phyloP scores from a whole-genome alignment of 2,888 invertebrate genomes.

The Phaedon cochleariae region DNA sequence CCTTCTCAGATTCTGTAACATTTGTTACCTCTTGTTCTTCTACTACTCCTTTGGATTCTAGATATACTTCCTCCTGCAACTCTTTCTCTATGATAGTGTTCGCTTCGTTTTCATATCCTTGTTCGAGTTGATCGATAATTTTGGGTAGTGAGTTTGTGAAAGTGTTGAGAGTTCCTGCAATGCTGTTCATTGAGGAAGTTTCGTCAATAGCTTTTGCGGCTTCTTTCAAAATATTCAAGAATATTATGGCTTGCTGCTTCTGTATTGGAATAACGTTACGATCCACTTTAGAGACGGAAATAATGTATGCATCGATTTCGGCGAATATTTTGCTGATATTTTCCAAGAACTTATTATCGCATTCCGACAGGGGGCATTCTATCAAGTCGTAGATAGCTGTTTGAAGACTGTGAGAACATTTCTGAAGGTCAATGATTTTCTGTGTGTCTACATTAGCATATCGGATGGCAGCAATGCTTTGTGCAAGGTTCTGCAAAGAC shows the following conservation, averaged over 20 bases:
- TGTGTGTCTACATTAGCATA: conserved; percentile 49
- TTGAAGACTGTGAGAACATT: conserved; percentile 55
- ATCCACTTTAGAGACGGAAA: conserved; percentile 33
- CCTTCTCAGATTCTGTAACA: too few relatives aligned
- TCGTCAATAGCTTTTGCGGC: conserved; percentile 43
- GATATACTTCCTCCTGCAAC: too few relatives aligned
- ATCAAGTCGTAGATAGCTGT: conserved; percentile 55
- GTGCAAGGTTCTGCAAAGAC: conserved; percentile 51
- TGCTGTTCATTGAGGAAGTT: conserved; percentile 45
- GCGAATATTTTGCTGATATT: conserved; percentile 46
- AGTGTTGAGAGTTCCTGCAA: conserved; percentile 45
- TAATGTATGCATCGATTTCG: conserved; percentile 45
- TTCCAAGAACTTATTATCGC: conserved; percentile 48
- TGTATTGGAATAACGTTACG: conserved; percentile 31
- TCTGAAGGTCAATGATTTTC: conserved; percentile 52
- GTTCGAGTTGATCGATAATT: conserved; percentile 50
- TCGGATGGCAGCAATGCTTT: conserved; percentile 55
- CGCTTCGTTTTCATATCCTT: conserved; percentile 23
- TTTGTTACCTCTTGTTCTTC: too few relatives aligned
- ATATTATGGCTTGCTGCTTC: conserved; percentile 43
- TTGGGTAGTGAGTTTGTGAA: conserved; percentile 48
- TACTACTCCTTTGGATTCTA: too few relatives aligned
- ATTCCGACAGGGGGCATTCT: conserved; percentile 47
- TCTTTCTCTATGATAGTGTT: neutral
- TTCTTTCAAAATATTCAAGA: conserved; percentile 45